Base-by-base conservation (phyloP, 1,140 invertebrate genomes). In the Helicoverpa zea region DNA sequence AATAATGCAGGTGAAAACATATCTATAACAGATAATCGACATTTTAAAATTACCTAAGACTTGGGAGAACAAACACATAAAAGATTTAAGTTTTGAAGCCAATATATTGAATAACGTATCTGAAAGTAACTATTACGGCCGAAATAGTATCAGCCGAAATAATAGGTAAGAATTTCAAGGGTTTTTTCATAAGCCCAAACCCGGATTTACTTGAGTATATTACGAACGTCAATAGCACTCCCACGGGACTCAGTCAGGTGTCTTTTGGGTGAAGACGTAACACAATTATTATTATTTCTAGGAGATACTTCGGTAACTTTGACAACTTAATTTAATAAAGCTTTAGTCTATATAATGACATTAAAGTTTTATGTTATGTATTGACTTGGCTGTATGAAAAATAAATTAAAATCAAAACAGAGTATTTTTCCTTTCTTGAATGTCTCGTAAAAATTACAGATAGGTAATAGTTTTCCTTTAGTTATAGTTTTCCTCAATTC, bases 131-230 rank as follows among this genome's bases (percentile, higher is more conserved):
- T n/a, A 14, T 13, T 16, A 56, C n/a, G n/a, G 16, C 30, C 43
- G 2, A n/a, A 43, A 63, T 3, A 30, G 59, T 43, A 43, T n/a
- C 14, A 64, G 14, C 30, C 61, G 10, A 43, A 7, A 54, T 59
- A 58, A 54, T 59, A 74, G 47, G 13, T 59, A 74, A 59, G 13
- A 59, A 16, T 59, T 74, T 58, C 52, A 58, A 58, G 49, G 9
- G 13, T 43, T 30, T 74, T 59, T 43, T 43, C 52, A 16, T n/a
- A 43, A 49, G 18, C 58, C 10, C 23, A 74, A 59, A n/a, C 72
- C 72, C 29, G 72, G 72, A 56, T 74, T 59, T 74, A 58, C 23
- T 13, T 72, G 18, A 72, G 30, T 59, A 30, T 74, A 43, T 74
- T 14, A 59, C 12, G 52, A 9, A 43, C 58, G 54, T n/a, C 54